Evolutionary conservation across 92 coral and sea anemone genomes (phyloP).

Genomic region (Chrysogorgia sp.): DNA sequence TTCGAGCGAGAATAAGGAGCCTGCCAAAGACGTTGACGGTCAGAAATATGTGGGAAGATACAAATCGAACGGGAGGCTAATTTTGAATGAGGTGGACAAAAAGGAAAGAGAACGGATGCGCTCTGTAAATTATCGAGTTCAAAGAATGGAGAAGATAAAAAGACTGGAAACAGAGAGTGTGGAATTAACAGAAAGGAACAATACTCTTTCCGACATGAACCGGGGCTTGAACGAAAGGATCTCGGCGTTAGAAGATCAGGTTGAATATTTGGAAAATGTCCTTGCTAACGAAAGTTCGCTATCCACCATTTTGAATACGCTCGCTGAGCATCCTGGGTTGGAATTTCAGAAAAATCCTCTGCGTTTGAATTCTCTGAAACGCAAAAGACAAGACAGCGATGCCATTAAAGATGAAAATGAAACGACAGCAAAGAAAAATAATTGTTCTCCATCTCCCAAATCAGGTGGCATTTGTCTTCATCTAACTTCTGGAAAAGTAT

Average conservation of each 20-base stretch:
- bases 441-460: background rate
- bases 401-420: constrained; percentile 26
- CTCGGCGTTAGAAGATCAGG: constrained; percentile 32
- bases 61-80: too few species aligned
- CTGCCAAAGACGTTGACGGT: background rate
- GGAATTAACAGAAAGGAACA: constrained; percentile 13
- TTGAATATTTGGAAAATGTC: constrained; percentile 82
- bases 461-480: constrained; percentile 88
- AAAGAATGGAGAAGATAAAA: background rate
- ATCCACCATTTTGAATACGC: constrained; percentile 67
- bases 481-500: constrained; percentile 75
- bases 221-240: constrained; percentile 50
- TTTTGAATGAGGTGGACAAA: background rate
- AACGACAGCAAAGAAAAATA: constrained; percentile 3
- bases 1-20: background rate
- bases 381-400: constrained; percentile 41
- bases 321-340: constrained; percentile 67
- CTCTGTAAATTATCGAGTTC: background rate
- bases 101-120: constrained; percentile 14
- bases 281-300: constrained; percentile 77
- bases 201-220: constrained; percentile 41
- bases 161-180: constrained; percentile 5
- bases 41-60: background rate
- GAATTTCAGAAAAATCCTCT: constrained; percentile 56
- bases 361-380: constrained; percentile 37